Percentiles rank a stretch among this genome's conserved stretches.
phyloP scores from a whole-genome alignment of 2,888 invertebrate genomes.

The Tribolium freemani region DNA sequence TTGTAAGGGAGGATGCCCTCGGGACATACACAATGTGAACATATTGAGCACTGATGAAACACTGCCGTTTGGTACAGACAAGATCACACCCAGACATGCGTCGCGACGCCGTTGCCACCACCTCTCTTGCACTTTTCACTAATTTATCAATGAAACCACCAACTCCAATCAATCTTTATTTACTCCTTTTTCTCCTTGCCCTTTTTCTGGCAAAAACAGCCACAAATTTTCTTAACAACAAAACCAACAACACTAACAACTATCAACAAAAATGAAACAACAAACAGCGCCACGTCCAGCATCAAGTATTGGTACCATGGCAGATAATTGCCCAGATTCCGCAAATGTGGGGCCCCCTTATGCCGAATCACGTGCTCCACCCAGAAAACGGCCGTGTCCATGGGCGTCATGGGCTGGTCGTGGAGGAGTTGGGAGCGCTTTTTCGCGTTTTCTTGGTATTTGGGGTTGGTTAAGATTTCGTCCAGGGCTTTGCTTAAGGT shows the following conservation, averaged over 20 bases:
- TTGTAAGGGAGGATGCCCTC: constrained; percentile 59
- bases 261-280: constrained; percentile 16
- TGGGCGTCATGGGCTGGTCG: constrained; percentile 52
- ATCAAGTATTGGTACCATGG: constrained; percentile 53
- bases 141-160: constrained; percentile 7
- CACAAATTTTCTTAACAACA: not conserved
- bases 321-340: constrained; percentile 48
- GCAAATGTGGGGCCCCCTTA: constrained; percentile 55
- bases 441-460: constrained; percentile 50
- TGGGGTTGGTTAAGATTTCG: constrained; percentile 43
- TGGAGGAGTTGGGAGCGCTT: constrained; percentile 50
- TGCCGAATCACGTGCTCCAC: constrained; percentile 55
- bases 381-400: constrained; percentile 59
- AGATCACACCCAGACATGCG: constrained; percentile 44
- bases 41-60: constrained; percentile 55
- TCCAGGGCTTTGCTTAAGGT: constrained; percentile 60
- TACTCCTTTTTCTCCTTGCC: not conserved
- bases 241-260: not conserved
- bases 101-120: not conserved
- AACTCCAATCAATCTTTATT: not conserved
- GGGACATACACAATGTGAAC: constrained; percentile 65
- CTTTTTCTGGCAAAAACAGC: not conserved
- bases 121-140: not conserved
- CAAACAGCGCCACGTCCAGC: constrained; percentile 50
- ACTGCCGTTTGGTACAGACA: constrained; percentile 45